These are phyloP conservation scores for Probosciger aterrimus DNA, from an alignment of 2,113 vertebrate species.

Conservation along the genomic window DNA sequence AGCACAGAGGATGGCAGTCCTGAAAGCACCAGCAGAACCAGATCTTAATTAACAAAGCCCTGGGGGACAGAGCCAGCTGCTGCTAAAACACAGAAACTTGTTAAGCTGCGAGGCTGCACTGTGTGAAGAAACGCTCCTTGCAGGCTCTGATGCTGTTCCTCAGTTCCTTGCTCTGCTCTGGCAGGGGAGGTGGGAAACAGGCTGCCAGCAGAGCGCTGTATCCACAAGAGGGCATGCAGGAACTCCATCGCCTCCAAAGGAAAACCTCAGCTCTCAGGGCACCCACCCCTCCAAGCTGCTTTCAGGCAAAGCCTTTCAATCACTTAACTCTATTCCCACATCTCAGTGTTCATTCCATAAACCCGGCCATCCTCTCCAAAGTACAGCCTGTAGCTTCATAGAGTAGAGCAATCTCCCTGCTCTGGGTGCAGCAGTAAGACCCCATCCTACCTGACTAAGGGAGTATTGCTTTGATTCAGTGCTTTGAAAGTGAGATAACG, in stretches of 20 bases:
- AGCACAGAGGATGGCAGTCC: conserved; percentile 27
- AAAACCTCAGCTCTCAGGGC: background rate
- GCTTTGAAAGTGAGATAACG: conserved; percentile 94
- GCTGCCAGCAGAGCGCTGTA: background rate
- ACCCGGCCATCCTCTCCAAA: background rate
- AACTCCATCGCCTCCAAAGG: background rate
- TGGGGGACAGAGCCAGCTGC: conserved; percentile 49
- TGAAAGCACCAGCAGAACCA: conserved; percentile 40
- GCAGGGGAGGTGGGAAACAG: background rate
- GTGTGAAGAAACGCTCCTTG: background rate
- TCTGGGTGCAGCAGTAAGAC: background rate
- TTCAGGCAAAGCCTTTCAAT: background rate
- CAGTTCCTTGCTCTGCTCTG: background rate
- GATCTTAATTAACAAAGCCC: conserved; percentile 57
- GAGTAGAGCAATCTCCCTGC: background rate
- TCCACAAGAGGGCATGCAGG: conserved; percentile 49
- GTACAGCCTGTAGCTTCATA: background rate
- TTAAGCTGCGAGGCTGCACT: background rate
- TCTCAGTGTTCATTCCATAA: background rate
- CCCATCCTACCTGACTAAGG: conserved; percentile 83
- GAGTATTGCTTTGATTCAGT: conserved; percentile 82
- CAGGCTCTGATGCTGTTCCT: background rate
- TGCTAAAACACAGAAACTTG: background rate
- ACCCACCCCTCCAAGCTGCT: background rate
- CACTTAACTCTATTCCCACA: background rate